Evolutionary conservation across 64 coral and sea anemone species (phyloP), one percentile per base, ranked within the genome.

Genomic region (Stichodactyla helianthus): DNA sequence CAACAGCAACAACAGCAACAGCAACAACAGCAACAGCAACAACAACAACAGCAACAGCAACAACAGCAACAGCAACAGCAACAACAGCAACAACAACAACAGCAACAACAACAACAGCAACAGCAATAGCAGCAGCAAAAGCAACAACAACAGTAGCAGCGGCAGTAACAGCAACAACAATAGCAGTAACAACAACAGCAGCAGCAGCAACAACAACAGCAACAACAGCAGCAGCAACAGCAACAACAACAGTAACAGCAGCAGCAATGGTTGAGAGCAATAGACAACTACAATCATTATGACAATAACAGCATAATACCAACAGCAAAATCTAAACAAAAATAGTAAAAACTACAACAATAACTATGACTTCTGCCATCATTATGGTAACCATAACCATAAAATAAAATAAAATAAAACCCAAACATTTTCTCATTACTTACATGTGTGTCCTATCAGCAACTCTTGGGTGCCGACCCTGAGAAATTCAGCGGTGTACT

Each of bases 381-480:
- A 15, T 5, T 0, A 58, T 58, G 14, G 5, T 15, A 58, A 58
- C 14, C 8, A 58, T 9, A 58, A 58, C 55, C 2, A 44, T 58
- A 4, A 9, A 58, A 58, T 58, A 58, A 58, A 58, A 44, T 58
- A 4, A 9, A 58, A 58, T 58, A 58, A 58, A 58, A 70, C 65
- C 5, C 11, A 14, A 82, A 50, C 7, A 82, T 53, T n/a, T 51
- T 10, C 51, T 82, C 5, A 4, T 82, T 22, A 25, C 12, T 51
- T 82, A 53, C 28, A 18, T 67, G 50, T 58, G 3, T 87, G 10
- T 4, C 19, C 54, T 26, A 31, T 17, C 80, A 95, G 94, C 89
- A 95, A 55, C 88, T 95, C 15, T 27, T 95, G 27, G 94, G 85
- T 63, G 50, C 91, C 20, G 85, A 95, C 27, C n/a, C 90, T 8